Evolutionary conservation across 2,888 invertebrate genomes (phyloP).

Genomic region (Drosophila longiperda): DNA sequence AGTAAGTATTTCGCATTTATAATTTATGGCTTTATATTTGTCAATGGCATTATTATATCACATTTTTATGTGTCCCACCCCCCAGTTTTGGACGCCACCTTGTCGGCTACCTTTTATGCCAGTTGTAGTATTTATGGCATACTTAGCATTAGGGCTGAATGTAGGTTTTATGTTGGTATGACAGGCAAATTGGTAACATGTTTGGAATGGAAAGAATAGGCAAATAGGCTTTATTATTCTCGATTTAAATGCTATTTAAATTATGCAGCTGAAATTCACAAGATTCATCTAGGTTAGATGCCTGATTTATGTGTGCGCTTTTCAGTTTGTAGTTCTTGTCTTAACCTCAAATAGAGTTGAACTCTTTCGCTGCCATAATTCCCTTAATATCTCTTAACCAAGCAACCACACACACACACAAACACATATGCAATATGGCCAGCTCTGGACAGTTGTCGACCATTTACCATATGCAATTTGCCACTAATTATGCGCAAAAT

Average conservation of each 20-base stretch:
- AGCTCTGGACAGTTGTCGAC: constrained; percentile 35
- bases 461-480: constrained; percentile 77
- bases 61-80: constrained; percentile 63
- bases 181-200: constrained; percentile 52
- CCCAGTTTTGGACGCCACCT: constrained; percentile 21
- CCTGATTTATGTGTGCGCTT: neutral
- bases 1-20: constrained; percentile 78
- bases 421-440: constrained; percentile 11
- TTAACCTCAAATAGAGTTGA: constrained; percentile 9
- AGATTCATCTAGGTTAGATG: neutral
- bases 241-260: constrained; percentile 2
- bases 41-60: constrained; percentile 79
- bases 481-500: constrained; percentile 80
- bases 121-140: constrained; percentile 63
- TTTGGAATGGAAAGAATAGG: neutral
- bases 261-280: neutral
- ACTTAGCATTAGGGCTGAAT: constrained; percentile 58
- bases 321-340: neutral
- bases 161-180: constrained; percentile 64
- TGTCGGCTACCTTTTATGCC: constrained; percentile 40
- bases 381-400: constrained; percentile 26
- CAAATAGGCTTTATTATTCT: neutral
- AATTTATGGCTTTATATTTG: constrained; percentile 80
- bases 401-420: constrained; percentile 1
- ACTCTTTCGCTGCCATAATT: constrained; percentile 29